Conservation (phyloP, 1,140 invertebrate species). For the Zaprionus kolodkinae region DNA sequence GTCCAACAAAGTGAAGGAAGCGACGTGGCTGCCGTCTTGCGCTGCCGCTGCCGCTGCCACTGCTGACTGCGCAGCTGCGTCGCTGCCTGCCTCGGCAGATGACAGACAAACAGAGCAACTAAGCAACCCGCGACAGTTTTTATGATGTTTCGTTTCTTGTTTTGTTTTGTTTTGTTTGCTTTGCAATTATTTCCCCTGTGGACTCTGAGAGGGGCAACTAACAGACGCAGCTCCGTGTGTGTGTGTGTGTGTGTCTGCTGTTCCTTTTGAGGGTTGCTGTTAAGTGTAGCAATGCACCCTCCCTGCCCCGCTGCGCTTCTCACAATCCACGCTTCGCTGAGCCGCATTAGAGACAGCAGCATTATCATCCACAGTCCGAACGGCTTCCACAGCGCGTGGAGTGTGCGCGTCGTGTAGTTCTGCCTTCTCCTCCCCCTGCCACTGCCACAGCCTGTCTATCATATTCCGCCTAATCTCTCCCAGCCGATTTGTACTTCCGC, state of each 20-base stretch:
- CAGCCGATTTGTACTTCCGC: slow-evolving; percentile 4
- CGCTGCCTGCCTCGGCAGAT: slow-evolving; percentile 25
- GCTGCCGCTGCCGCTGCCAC: slow-evolving; percentile 10
- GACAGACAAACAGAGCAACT: slow-evolving; percentile 53
- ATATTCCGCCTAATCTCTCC: neutral
- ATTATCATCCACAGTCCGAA: slow-evolving; percentile 65
- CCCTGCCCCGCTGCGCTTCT: neutral
- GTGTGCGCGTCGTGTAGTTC: slow-evolving; percentile 54
- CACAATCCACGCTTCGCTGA: slow-evolving; percentile 52
- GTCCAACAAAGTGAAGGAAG: slow-evolving; percentile 55
- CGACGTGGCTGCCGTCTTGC: slow-evolving; percentile 5
- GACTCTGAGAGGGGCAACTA: slow-evolving; percentile 41
- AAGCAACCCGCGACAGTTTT: slow-evolving; percentile 62
- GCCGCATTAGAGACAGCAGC: slow-evolving; percentile 45
- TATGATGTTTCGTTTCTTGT: slow-evolving; percentile 43
- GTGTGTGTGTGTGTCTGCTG: neutral
- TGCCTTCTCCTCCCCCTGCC: neutral
- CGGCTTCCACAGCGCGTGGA: slow-evolving; percentile 51
- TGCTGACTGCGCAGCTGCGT: slow-evolving; percentile 32
- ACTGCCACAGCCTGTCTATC: neutral
- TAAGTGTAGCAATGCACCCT: slow-evolving; percentile 17
- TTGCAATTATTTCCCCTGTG: slow-evolving; percentile 77
- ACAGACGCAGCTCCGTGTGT: neutral
- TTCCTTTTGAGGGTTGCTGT: slow-evolving; percentile 50
- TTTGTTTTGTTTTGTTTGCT: slow-evolving; percentile 40